Base-by-base conservation (phyloP, 2,113 vertebrate genomes). In the Tylochromis polylepis region DNA sequence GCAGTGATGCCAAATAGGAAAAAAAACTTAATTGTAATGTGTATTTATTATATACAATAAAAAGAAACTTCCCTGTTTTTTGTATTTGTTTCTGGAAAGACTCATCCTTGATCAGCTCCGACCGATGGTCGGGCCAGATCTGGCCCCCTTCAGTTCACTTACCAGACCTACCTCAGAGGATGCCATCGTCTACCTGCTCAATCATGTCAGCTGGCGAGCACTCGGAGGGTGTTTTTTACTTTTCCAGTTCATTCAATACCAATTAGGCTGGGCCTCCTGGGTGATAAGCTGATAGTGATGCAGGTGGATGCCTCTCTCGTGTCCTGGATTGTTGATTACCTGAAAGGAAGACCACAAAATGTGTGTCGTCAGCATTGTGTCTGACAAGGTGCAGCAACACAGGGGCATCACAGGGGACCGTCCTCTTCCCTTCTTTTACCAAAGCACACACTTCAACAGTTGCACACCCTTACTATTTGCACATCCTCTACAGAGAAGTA, bases 401-500 rank as follows among this genome's bases (percentile, higher is more conserved):
- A 14, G 29, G 29, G 57, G 57, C 57, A 18, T 59, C 57, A 59
- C 57, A 31, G 16, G 27, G 57, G 4, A 9, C 27, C 0, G 0
- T 31, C 18, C 57, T 0, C 16, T 59, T 15, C 57, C 29, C 15
- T 57, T 31, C 2, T 31, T 18, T 59, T 59, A 59, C 29, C 14
- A 59, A 29, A 59, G n/a, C n/a, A 31, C 27, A 31, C 57, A 2
- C 27, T 59, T 27, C 58, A 59, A 59, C 58, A 59, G 27, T 31
- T 59, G 58, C 27, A 59, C 8, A 10, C 58, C 58, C 15, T 1
- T 59, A 59, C 58, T 29, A n/a, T n/a, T n/a, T n/a, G 29, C 29
- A 29, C 29, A 29, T 29, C 29, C 29, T 29, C 29, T 29, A 59
- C 57, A 59, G 27, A 0, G 27, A 59, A 16, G 7, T 24, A 29